These are phyloP conservation scores for Sphenopsis melanotis DNA, from an alignment of 2,797 vertebrate genomes.

Conservation along the genomic window DNA sequence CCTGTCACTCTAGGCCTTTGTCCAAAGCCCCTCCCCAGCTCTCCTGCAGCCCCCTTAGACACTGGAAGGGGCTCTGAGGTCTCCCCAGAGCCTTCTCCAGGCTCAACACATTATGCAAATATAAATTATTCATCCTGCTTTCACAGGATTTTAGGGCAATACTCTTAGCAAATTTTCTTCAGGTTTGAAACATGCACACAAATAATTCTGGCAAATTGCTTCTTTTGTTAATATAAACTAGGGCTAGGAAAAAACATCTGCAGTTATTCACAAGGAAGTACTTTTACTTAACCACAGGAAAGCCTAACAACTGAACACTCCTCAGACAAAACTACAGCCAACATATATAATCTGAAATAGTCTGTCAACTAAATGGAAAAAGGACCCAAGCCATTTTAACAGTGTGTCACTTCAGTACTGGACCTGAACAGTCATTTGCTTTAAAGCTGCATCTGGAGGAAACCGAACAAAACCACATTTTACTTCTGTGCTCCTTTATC, in stretches of 20 bases:
- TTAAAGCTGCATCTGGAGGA: background rate
- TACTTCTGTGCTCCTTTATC: background rate
- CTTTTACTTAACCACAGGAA: background rate
- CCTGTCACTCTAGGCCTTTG: background rate
- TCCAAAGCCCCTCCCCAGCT: background rate
- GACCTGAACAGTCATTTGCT: background rate
- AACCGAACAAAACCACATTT: background rate
- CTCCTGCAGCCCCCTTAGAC: background rate
- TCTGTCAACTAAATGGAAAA: no score
- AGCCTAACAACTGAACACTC: background rate
- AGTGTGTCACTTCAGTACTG: background rate
- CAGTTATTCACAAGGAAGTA: background rate
- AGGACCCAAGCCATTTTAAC: background rate
- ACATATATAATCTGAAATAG: background rate
- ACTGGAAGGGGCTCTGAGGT: background rate
- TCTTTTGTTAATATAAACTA: background rate
- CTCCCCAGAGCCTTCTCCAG: background rate
- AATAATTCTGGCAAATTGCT: background rate
- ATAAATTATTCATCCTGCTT: background rate
- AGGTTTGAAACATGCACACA: background rate
- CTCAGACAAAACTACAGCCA: background rate
- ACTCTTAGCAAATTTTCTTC: background rate
- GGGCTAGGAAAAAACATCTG: background rate
- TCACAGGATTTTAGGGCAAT: background rate
- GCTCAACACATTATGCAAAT: background rate